Conservation (phyloP, 1,140 invertebrate species). For the Pissodes strobi region DNA sequence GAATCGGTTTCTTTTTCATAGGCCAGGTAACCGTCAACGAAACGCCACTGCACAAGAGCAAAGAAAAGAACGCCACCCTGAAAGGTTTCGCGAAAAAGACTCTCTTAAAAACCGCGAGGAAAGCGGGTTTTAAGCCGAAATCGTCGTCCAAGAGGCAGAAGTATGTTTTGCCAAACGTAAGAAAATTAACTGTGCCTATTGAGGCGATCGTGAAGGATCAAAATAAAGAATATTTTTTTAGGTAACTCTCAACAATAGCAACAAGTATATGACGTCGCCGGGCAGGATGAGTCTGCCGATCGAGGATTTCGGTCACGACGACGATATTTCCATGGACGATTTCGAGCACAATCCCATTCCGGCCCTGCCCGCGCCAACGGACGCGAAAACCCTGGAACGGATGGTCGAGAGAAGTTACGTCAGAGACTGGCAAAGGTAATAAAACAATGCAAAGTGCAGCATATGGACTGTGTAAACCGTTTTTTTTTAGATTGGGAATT, state of each 20-base stretch:
- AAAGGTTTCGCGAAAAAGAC: slow-evolving; percentile 96
- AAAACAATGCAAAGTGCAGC: too few species aligned
- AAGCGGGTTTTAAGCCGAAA: slow-evolving; percentile 90
- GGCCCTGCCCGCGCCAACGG: slow-evolving; percentile 61
- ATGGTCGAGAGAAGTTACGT: slow-evolving; percentile 89
- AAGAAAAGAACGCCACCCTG: slow-evolving; percentile 91
- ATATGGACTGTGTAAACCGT: background rate
- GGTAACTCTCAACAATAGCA: slow-evolving; percentile 39
- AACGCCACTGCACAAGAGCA: slow-evolving; percentile 77
- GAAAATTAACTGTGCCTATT: too few species aligned
- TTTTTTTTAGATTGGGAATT: slow-evolving; percentile 65
- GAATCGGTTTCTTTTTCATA: too few species aligned
- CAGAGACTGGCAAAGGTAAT: slow-evolving; percentile 81
- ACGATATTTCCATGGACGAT: slow-evolving; percentile 75
- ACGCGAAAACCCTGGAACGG: slow-evolving; percentile 83
- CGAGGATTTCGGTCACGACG: slow-evolving; percentile 65
- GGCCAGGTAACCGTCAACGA: slow-evolving; percentile 72
- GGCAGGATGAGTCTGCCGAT: slow-evolving; percentile 67
- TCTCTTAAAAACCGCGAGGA: slow-evolving; percentile 87
- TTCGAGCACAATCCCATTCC: slow-evolving; percentile 60
- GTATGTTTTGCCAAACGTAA: slow-evolving; percentile 76
- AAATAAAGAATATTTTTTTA: too few species aligned
- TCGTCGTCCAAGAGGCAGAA: slow-evolving; percentile 85
- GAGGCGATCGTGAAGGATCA: too few species aligned
- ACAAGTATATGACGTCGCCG: slow-evolving; percentile 68